A percentile compares a stretch with the other conserved stretches of the same genome.
These are phyloP conservation scores for Hydraecia micacea DNA, from an alignment of 2,888 invertebrate genomes.

Conservation along the genomic window DNA sequence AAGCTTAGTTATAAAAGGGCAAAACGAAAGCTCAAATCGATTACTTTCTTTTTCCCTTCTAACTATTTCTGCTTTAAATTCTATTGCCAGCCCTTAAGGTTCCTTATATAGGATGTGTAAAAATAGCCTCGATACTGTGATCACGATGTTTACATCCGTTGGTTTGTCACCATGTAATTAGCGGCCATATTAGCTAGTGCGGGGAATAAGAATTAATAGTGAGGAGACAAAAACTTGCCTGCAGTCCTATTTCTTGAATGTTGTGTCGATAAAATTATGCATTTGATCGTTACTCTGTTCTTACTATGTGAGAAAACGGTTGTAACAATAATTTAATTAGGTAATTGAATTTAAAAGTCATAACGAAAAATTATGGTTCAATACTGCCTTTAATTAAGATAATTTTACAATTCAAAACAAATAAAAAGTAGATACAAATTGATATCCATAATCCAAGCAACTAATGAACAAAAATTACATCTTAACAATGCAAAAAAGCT, in stretches of 20 bases:
- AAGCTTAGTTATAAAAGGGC: constrained; percentile 9
- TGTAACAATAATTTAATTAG: background rate
- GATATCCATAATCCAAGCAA: background rate
- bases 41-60: constrained; percentile 38
- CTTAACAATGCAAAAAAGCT: constrained; percentile 3
- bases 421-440: background rate
- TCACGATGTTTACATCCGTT: constrained; percentile 38
- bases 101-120: constrained; percentile 59
- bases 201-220: constrained; percentile 46
- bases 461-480: background rate
- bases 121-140: constrained; percentile 52
- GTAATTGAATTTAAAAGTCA: background rate
- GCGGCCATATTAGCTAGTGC: constrained; percentile 49
- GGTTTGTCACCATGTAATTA: constrained; percentile 52
- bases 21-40: constrained; percentile 26
- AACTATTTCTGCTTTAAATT: constrained; percentile 49
- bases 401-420: background rate
- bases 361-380: background rate
- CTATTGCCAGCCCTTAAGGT: constrained; percentile 50
- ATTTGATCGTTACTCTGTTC: background rate
- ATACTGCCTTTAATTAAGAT: background rate
- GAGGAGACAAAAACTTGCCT: constrained; percentile 47
- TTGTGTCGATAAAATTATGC: constrained; percentile 30
- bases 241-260: constrained; percentile 7
- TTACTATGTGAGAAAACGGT: constrained; percentile 10